phyloP scores from a whole-genome alignment of 2,797 vertebrate genomes.

The Choloepus didactylus region DNA sequence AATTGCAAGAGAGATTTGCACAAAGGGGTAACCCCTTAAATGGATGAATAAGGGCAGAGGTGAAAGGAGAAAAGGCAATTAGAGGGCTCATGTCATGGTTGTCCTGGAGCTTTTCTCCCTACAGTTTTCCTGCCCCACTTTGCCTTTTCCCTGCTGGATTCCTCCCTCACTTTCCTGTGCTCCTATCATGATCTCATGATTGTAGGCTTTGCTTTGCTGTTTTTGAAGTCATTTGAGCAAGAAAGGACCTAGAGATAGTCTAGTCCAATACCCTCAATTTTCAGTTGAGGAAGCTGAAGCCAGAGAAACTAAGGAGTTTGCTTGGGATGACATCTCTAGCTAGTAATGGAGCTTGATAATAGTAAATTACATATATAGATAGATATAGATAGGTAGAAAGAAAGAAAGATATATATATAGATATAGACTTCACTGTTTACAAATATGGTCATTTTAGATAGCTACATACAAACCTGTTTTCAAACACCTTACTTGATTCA shows the following conservation, averaged over 20 bases:
- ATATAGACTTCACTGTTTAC: too few relatives aligned
- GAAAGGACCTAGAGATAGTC: background rate
- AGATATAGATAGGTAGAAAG: background rate
- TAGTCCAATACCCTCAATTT: background rate
- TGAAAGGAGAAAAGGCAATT: background rate
- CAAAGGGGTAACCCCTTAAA: background rate
- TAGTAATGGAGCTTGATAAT: too few relatives aligned
- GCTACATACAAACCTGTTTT: too few relatives aligned
- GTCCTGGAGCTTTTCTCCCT: background rate
- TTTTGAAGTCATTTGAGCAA: background rate
- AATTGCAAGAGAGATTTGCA: background rate
- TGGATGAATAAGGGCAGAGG: background rate
- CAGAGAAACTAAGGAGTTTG: background rate
- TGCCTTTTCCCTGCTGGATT: background rate
- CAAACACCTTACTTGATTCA: too few relatives aligned
- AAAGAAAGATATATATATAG: too few relatives aligned
- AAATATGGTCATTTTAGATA: too few relatives aligned
- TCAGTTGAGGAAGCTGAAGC: background rate
- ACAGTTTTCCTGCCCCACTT: background rate
- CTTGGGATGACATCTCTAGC: background rate
- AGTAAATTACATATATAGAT: too few relatives aligned
- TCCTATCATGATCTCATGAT: background rate
- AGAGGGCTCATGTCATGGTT: background rate
- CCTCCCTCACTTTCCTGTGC: background rate
- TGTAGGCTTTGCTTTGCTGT: background rate